phyloP scores from a whole-genome alignment of 2,113 vertebrate species.

The Cebus imitator region DNA sequence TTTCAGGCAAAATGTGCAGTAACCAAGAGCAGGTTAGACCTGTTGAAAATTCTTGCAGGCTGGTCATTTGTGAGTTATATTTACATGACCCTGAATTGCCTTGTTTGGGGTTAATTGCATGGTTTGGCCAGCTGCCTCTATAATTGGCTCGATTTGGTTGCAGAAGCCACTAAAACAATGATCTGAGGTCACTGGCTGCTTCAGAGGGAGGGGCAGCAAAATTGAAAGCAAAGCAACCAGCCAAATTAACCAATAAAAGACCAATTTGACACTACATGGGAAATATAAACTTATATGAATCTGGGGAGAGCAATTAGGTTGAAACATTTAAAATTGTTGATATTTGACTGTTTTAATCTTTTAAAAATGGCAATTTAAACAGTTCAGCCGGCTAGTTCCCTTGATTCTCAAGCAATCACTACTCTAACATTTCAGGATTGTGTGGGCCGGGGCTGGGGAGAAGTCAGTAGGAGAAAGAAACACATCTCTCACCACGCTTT shows the following conservation, averaged over 20 bases:
- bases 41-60: constrained; percentile 47
- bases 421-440: background rate
- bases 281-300: background rate
- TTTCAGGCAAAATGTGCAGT: constrained; percentile 1
- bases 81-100: background rate
- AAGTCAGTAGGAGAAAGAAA: background rate
- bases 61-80: constrained; percentile 35
- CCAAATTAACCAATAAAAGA: background rate
- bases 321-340: background rate
- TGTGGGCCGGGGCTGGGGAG: too few species aligned
- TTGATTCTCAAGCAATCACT: background rate
- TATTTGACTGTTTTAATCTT: background rate
- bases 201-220: background rate
- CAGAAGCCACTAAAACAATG: constrained; percentile 14
- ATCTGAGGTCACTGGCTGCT: background rate
- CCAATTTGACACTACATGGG: background rate
- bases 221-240: background rate
- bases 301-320: background rate
- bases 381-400: background rate
- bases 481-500: background rate
- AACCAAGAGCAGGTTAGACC: constrained; percentile 39
- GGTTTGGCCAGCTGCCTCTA: constrained; percentile 23
- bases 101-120: constrained; percentile 25
- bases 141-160: background rate
- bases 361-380: background rate